A percentile compares a stretch with the other conserved stretches of the same genome.
Evolutionary conservation across 2,113 vertebrate species (phyloP).

Genomic region (Pterocles burchelli): DNA sequence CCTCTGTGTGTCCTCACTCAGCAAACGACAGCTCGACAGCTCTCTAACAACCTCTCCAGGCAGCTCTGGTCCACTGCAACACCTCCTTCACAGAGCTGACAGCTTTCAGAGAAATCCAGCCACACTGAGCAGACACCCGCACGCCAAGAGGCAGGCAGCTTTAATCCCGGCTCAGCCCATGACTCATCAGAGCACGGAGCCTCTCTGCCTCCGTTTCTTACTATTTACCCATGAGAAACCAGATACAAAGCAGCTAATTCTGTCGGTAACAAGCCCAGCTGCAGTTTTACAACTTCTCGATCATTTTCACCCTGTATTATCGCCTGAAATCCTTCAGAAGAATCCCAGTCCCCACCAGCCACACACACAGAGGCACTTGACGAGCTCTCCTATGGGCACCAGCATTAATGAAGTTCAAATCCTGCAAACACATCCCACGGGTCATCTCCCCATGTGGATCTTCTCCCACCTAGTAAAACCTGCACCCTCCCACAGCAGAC

Average conservation of each 20-base stretch:
- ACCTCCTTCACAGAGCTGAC: background rate
- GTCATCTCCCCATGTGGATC: background rate
- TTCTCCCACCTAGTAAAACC: background rate
- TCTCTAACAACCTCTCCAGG: background rate
- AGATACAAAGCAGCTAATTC: background rate
- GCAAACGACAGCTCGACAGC: background rate
- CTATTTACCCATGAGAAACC: background rate
- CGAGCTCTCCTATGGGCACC: accelerated
- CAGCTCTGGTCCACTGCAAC: accelerated
- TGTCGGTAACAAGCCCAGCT: background rate
- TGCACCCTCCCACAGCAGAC: background rate
- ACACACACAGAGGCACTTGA: background rate
- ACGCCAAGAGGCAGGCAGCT: background rate
- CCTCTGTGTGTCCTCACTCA: background rate
- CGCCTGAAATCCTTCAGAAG: background rate
- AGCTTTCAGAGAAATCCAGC: background rate
- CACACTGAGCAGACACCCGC: background rate
- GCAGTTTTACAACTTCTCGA: background rate
- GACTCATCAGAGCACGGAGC: background rate
- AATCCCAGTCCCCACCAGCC: background rate
- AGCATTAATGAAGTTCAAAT: background rate
- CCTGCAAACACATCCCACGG: background rate
- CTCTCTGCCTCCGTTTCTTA: background rate
- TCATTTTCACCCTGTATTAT: background rate
- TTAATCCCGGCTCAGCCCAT: constrained; percentile 5